Conservation (phyloP, 2,888 invertebrate genomes). For the Limnephilus rhombicus region DNA sequence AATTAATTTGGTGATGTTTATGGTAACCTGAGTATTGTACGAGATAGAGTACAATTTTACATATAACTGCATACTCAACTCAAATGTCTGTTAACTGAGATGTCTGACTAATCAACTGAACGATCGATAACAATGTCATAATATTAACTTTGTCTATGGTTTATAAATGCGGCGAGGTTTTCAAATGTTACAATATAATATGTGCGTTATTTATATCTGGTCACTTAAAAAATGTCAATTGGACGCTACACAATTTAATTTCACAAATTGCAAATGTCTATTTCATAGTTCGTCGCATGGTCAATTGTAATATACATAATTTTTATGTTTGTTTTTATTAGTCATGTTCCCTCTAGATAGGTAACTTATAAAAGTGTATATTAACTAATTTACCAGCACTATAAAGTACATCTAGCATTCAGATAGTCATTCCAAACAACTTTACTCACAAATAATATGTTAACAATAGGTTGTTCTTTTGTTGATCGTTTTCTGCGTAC, state of each 20-base stretch:
- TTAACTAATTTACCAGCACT: not conserved
- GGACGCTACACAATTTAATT: conserved; percentile 12
- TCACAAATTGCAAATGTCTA: conserved; percentile 22
- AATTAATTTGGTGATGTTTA: no score
- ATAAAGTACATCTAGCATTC: not conserved
- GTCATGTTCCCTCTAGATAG: not conserved
- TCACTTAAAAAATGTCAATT: conserved; percentile 36
- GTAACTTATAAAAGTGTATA: not conserved
- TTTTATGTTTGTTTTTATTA: not conserved
- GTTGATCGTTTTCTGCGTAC: no score
- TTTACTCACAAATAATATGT: not conserved
- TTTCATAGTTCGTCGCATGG: conserved; percentile 21
- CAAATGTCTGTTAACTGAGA: no score
- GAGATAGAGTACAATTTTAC: no score
- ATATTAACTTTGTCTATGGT: no score
- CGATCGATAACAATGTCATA: no score
- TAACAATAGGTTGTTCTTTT: not conserved
- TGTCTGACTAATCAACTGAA: no score
- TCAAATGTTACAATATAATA: not conserved
- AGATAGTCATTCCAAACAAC: not conserved
- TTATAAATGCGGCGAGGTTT: not conserved
- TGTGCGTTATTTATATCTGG: not conserved
- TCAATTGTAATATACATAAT: conserved; percentile 14
- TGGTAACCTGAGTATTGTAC: no score
- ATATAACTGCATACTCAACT: no score